phyloP scores from a whole-genome alignment of 2,113 vertebrate species.

The Spea multiplicata region DNA sequence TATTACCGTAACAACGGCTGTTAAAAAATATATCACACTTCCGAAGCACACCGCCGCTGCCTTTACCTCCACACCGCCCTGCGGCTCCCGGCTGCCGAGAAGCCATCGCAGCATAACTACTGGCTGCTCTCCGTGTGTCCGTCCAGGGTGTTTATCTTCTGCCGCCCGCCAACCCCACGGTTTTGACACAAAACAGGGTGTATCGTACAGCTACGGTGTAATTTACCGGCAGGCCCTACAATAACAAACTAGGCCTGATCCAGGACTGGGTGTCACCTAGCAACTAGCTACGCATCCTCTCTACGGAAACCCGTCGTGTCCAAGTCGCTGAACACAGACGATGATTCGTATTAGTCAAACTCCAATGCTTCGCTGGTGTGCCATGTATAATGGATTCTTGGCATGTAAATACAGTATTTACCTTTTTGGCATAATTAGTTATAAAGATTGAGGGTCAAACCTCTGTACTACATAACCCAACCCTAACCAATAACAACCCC shows the following conservation, averaged over 20 bases:
- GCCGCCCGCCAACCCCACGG: neutral
- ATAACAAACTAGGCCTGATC: conserved; percentile 15
- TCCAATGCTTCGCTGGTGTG: too few relatives aligned
- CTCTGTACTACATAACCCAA: too few relatives aligned
- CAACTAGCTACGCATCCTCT: neutral
- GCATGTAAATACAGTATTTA: too few relatives aligned
- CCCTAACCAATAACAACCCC: too few relatives aligned
- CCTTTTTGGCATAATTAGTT: too few relatives aligned
- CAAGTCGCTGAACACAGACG: neutral
- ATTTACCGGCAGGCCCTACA: conserved; percentile 7
- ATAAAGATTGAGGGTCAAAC: too few relatives aligned
- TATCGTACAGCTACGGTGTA: neutral
- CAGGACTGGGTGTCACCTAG: conserved; percentile 16
- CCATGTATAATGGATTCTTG: too few relatives aligned
- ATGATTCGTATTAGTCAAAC: too few relatives aligned
- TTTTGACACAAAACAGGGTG: neutral
- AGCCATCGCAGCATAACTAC: conserved; percentile 87
- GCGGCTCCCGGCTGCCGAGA: conserved; percentile 84
- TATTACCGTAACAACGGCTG: too few relatives aligned
- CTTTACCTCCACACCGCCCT: conserved; percentile 79
- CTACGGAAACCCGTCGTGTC: neutral
- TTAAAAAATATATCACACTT: too few relatives aligned
- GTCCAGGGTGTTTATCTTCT: neutral
- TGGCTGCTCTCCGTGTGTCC: neutral
- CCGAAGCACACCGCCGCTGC: too few relatives aligned